Conservation (phyloP, 2,113 vertebrate species). For the Daphoenositta chrysoptera region DNA sequence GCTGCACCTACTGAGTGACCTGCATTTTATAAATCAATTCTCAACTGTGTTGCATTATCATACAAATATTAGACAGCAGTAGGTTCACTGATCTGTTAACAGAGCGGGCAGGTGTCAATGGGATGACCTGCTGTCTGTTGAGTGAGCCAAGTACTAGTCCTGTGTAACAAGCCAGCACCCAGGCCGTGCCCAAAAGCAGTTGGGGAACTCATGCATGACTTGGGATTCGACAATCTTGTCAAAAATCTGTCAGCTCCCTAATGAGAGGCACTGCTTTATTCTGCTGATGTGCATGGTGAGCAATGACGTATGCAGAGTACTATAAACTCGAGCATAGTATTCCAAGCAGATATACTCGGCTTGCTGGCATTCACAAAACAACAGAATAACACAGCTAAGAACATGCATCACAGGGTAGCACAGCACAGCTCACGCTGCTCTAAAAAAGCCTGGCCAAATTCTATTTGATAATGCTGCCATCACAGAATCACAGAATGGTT, state of each 20-base stretch:
- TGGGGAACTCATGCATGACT: not conserved
- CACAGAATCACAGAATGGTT: not conserved
- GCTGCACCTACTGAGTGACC: not conserved
- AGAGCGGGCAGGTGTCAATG: not conserved
- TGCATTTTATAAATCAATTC: not conserved
- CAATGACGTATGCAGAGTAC: not conserved
- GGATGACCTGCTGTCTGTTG: not conserved
- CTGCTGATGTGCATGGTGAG: not conserved
- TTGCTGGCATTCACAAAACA: not conserved
- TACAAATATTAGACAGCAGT: not conserved
- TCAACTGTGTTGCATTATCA: not conserved
- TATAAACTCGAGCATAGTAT: not conserved
- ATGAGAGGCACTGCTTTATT: not conserved
- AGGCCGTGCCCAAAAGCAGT: not conserved
- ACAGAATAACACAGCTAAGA: not conserved
- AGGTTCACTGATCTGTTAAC: not conserved
- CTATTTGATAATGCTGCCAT: not conserved
- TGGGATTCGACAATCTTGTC: not conserved
- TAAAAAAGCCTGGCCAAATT: not conserved
- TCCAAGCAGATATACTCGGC: not conserved
- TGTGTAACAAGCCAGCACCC: not conserved
- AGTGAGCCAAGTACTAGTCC: not conserved
- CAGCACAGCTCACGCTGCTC: not conserved
- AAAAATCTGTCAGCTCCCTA: constrained; percentile 11
- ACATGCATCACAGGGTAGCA: not conserved